Evolutionary conservation across 1,140 invertebrate genomes (phyloP), one percentile per base, ranked within the genome.

Genomic region (Alviniconcha marisindica): DNA sequence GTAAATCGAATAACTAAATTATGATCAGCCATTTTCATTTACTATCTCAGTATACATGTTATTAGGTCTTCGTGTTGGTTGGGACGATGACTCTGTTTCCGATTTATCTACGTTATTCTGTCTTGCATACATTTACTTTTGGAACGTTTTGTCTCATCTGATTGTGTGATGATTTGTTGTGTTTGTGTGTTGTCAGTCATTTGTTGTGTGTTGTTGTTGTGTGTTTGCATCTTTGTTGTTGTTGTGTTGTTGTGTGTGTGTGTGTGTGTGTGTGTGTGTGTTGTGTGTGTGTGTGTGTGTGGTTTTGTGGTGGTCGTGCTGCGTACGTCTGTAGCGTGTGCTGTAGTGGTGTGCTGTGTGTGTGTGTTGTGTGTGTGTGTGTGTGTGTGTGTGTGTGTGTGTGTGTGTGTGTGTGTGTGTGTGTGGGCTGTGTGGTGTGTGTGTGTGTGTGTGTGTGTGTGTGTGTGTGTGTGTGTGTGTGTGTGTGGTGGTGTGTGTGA

Each of bases 191-290:
- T 66, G 5, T 31, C 31, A 12, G 12, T 33, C 12, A n/a, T n/a
- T 60, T 18, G 21, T n/a, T 60, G 54, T 24, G 14, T 60, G 54
- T 60, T 56, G 18, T 56, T 15, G 18, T n/a, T 56, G 54, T 21
- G 18, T 56, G 54, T 21, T n/a, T 56, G 54, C 21, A 15, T 56
- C 18, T 10, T n/a, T 56, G 21, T 33, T 28, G 12, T 31, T 33
- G 12, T 66, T 28, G 24, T 1, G 28, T 28, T 66, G n/a, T 66
- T 40, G 33, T 40, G 69, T 40, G 24, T 71, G 38, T 71, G 69
- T 40, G 69, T 71, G 69, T 71, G 36, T 71, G 69, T 71, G 69
- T 71, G 69, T 71, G 69, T 71, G 36, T 71, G 69, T 71, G 36
- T 28, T 40, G 36, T 28, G 69, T 28, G 69, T 28, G 15, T 40